A percentile compares a stretch with the other conserved stretches of the same genome.
Conservation (phyloP, 2,797 vertebrate species). For the Cygnus olor region DNA sequence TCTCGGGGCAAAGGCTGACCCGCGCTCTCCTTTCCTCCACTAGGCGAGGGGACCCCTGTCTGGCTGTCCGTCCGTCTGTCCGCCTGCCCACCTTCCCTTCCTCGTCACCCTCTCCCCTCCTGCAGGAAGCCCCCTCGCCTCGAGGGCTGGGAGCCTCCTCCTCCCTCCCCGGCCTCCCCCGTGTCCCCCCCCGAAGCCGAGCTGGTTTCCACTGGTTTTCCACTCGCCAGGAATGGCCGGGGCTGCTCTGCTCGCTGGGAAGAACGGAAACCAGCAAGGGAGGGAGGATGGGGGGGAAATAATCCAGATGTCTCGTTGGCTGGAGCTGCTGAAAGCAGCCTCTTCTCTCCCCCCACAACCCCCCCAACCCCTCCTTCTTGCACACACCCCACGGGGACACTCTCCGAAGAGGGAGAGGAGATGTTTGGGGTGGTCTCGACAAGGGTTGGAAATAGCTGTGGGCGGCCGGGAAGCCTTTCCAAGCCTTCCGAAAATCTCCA, state of each 20-base stretch:
- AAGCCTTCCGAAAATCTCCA: not conserved
- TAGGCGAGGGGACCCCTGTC: not conserved
- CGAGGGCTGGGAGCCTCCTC: not conserved
- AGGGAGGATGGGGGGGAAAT: not conserved
- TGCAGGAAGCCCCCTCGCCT: constrained; percentile 2
- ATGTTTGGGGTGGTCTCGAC: constrained; percentile 32
- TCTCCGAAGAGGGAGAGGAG: not conserved
- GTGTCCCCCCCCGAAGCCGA: not conserved
- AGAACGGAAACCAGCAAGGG: constrained; percentile 55
- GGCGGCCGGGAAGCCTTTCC: constrained; percentile 17
- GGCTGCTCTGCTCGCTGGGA: constrained; percentile 41
- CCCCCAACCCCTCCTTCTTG: not conserved
- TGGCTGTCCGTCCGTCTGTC: not conserved
- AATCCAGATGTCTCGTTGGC: constrained; percentile 64
- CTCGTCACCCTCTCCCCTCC: not conserved
- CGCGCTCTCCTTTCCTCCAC: not conserved
- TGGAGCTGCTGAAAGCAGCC: constrained; percentile 29
- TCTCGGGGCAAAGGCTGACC: constrained; percentile 24
- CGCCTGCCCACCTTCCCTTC: accelerated
- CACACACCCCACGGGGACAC: not conserved
- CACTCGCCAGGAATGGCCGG: constrained; percentile 13
- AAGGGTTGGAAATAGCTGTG: constrained; percentile 21
- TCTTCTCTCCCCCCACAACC: not conserved
- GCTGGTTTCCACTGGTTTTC: constrained; percentile 57
- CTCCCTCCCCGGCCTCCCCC: not conserved